Evolutionary conservation across 1,140 invertebrate genomes (phyloP).

Genomic region (Drosophila littoralis): DNA sequence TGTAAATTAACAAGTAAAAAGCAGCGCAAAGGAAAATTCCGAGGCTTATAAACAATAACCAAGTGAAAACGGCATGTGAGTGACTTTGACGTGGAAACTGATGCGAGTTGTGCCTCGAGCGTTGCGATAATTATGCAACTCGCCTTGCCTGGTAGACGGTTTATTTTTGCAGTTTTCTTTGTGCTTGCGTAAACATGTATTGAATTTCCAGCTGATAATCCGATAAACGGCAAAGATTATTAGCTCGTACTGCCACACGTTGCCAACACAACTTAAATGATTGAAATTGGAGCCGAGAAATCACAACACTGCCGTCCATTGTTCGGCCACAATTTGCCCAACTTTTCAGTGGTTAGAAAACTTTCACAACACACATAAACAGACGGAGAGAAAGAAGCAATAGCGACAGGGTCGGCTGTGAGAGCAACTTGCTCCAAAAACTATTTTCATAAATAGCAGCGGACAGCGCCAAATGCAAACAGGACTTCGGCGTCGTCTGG

Average conservation of each 20-base stretch:
- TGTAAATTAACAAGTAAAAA: constrained; percentile 1
- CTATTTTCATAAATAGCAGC: constrained; percentile 79
- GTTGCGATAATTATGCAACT: constrained; percentile 59
- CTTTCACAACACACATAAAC: constrained; percentile 51
- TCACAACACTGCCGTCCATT: constrained; percentile 70
- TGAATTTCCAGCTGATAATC: constrained; percentile 34
- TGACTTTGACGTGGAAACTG: constrained; percentile 51
- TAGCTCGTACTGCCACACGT: constrained; percentile 42
- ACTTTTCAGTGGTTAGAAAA: constrained; percentile 77
- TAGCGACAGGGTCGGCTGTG: not conserved
- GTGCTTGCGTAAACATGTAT: not conserved
- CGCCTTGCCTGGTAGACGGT: constrained; percentile 7
- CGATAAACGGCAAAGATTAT: constrained; percentile 58
- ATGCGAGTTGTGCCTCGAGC: constrained; percentile 13
- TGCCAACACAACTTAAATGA: constrained; percentile 50
- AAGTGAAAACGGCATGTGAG: constrained; percentile 22
- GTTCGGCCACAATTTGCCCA: constrained; percentile 76
- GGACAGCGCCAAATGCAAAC: constrained; percentile 71
- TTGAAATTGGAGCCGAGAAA: constrained; percentile 76
- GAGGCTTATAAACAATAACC: constrained; percentile 22
- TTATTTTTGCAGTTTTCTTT: not conserved
- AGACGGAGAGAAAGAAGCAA: constrained; percentile 5
- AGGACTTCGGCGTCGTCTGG: constrained; percentile 58
- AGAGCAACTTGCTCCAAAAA: constrained; percentile 58
- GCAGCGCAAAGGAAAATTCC: not conserved